Percentiles rank a stretch among this genome's conserved stretches.
Conservation (phyloP, 2,113 vertebrate species). For the Clarias gariepinus region DNA sequence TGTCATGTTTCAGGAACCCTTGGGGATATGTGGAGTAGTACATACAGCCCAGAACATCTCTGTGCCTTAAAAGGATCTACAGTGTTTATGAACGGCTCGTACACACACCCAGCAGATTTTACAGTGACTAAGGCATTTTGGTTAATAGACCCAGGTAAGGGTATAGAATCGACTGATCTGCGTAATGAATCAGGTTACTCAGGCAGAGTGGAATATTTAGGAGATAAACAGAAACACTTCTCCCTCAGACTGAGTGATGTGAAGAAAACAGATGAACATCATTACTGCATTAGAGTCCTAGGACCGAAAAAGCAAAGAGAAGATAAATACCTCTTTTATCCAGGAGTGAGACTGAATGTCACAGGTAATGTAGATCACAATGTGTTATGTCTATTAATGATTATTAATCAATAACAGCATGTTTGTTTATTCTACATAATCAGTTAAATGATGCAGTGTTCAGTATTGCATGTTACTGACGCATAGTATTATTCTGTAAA, state of each 20-base stretch:
- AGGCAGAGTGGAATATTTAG: constrained; percentile 11
- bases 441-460: not conserved
- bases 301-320: too few relatives aligned
- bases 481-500: not conserved
- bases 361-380: not conserved
- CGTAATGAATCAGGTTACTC: not conserved
- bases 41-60: constrained; percentile 9
- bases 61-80: constrained; percentile 40
- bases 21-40: not conserved
- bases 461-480: not conserved
- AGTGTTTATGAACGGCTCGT: constrained; percentile 34
- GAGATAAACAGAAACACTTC: constrained; percentile 13
- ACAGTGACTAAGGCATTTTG: not conserved
- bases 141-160: not conserved
- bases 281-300: not conserved
- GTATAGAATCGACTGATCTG: not conserved
- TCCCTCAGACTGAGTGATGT: constrained; percentile 33
- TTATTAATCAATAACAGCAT: not conserved
- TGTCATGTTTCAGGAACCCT: constrained; percentile 31
- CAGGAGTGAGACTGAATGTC: not conserved
- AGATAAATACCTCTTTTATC: not conserved
- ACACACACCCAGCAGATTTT: not conserved
- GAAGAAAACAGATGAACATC: constrained; percentile 1
- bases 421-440: not conserved
- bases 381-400: not conserved